A percentile compares a stretch with the other conserved stretches of the same genome.
Evolutionary conservation across 2,797 vertebrate genomes (phyloP).

Genomic region (Catamblyrhynchus diadema): DNA sequence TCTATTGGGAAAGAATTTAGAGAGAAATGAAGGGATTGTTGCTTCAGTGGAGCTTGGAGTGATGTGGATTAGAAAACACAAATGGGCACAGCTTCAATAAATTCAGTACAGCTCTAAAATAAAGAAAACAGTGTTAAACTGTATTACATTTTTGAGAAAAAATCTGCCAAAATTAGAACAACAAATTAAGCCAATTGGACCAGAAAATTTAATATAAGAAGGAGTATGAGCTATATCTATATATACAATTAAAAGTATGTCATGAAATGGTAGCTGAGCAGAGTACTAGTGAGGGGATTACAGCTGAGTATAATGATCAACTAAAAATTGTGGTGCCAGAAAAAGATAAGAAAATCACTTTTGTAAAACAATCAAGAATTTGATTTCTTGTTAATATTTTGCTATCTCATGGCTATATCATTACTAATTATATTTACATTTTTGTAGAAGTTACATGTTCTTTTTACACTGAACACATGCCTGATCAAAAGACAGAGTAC

Average conservation of each 20-base stretch:
- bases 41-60: slow-evolving; percentile 54
- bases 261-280: slow-evolving; percentile 34
- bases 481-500: background rate
- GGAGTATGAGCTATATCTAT: slow-evolving; percentile 18
- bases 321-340: slow-evolving; percentile 20
- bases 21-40: slow-evolving; percentile 51
- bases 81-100: slow-evolving; percentile 54
- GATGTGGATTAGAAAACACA: slow-evolving; percentile 55
- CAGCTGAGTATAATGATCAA: background rate
- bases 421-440: background rate
- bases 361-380: slow-evolving; percentile 15
- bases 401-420: background rate
- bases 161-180: slow-evolving; percentile 63
- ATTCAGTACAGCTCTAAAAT: slow-evolving; percentile 61
- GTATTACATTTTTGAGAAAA: slow-evolving; percentile 59
- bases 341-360: slow-evolving; percentile 46
- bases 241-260: slow-evolving; percentile 43
- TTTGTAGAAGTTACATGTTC: background rate
- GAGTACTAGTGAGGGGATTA: background rate
- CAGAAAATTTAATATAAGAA: slow-evolving; percentile 70
- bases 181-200: slow-evolving; percentile 69
- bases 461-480: slow-evolving; percentile 2
- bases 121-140: slow-evolving; percentile 58
- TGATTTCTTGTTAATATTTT: slow-evolving; percentile 23
- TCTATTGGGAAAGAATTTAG: slow-evolving; percentile 1